Conservation (phyloP, 1,140 invertebrate species). For the Drosophila tani region DNA sequence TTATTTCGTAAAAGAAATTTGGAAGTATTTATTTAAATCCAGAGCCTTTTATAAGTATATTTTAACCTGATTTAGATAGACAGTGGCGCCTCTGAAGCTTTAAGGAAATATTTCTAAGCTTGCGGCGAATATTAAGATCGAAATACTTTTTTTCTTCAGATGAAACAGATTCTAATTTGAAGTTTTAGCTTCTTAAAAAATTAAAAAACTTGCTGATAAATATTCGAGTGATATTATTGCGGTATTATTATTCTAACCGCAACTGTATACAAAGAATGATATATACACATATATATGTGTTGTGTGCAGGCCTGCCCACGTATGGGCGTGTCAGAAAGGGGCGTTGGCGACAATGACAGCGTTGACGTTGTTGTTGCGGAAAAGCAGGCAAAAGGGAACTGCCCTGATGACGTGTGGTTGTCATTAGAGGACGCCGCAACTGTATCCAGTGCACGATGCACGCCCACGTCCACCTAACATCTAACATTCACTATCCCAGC, state of each 20-base stretch:
- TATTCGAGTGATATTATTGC: neutral
- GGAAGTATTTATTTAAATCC: neutral
- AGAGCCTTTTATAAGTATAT: neutral
- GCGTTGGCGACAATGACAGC: slow-evolving; percentile 52
- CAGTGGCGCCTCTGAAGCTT: neutral
- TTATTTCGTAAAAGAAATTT: neutral
- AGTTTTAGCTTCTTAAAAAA: neutral
- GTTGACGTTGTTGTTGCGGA: slow-evolving; percentile 24
- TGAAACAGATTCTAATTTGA: neutral
- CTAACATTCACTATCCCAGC: slow-evolving; percentile 4
- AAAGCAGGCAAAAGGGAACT: slow-evolving; percentile 33
- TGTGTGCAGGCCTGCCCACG: slow-evolving; percentile 7
- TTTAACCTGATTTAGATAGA: too few species aligned
- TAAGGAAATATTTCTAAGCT: neutral
- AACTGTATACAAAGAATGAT: slow-evolving; percentile 51
- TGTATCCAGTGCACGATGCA: slow-evolving; percentile 23
- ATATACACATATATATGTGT: slow-evolving; percentile 16
- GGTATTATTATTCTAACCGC: slow-evolving; percentile 14
- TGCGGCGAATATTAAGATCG: neutral
- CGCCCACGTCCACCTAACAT: slow-evolving; percentile 19
- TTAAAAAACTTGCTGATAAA: neutral
- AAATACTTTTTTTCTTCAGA: neutral
- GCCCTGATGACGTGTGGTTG: slow-evolving; percentile 78
- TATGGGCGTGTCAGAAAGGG: slow-evolving; percentile 71
- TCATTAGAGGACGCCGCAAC: slow-evolving; percentile 70